These are phyloP conservation scores for Drosophila setosimentum DNA, from an alignment of 2,888 invertebrate species.

Conservation along the genomic window DNA sequence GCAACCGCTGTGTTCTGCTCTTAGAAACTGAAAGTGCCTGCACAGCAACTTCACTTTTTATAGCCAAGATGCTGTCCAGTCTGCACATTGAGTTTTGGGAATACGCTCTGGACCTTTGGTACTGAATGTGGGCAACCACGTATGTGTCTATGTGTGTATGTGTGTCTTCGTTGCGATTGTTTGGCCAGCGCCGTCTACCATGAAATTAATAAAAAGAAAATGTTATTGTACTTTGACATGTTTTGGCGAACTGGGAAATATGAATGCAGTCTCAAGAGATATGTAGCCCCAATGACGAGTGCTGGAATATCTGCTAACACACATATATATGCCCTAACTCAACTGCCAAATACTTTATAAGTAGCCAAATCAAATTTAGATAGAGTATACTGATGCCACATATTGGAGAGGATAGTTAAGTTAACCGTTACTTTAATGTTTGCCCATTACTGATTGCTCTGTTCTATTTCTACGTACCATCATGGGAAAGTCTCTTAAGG, in stretches of 20 bases:
- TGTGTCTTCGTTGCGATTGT: slow-evolving; percentile 58
- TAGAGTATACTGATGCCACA: slow-evolving; percentile 5
- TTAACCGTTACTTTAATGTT: slow-evolving; percentile 24
- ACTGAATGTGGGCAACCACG: slow-evolving; percentile 19
- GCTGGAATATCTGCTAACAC: slow-evolving; percentile 1
- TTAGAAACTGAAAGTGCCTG: slow-evolving; percentile 82
- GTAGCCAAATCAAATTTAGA: background rate
- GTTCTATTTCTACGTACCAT: slow-evolving; percentile 2
- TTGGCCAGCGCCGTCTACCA: slow-evolving; percentile 78
- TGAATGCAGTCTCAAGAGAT: slow-evolving; percentile 45
- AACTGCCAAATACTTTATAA: background rate
- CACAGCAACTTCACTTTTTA: slow-evolving; percentile 76
- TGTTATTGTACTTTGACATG: slow-evolving; percentile 47
- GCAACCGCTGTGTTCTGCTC: slow-evolving; percentile 63
- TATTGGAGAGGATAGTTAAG: background rate
- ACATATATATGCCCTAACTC: slow-evolving; percentile 20
- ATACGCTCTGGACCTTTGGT: slow-evolving; percentile 61
- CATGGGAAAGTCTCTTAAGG: slow-evolving; percentile 13
- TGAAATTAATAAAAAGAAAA: slow-evolving; percentile 83
- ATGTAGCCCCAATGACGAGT: background rate
- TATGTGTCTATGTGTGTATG: background rate
- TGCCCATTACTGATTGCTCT: slow-evolving; percentile 11
- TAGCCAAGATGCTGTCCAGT: slow-evolving; percentile 56
- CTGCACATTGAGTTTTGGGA: slow-evolving; percentile 66
- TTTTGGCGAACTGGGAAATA: slow-evolving; percentile 62